Base-by-base conservation (phyloP, 2,797 vertebrate genomes). In the Gallinago stenura region DNA sequence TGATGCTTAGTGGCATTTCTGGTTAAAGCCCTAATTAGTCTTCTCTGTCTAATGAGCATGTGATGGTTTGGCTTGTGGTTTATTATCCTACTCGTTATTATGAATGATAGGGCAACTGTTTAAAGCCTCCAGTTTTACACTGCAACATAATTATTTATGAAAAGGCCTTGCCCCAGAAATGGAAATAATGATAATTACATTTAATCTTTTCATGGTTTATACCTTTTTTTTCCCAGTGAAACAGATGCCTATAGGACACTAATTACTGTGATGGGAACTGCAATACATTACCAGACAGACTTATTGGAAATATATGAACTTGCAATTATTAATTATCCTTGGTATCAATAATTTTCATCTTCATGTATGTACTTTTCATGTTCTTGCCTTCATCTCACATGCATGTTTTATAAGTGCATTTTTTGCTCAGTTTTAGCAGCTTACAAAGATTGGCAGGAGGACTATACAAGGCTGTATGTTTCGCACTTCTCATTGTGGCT, bases 171-270 rank as follows among this genome's bases (percentile, higher is more conserved):
- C 84, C 89, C 93, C 45, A 97, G 97, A 97, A 97, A 97, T 97
- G 51, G 84, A 98, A 98, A 98, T 98, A 95, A 97, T 96, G 96
- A 95, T 97, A 97, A 98, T 98, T 97, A 96, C 64, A n/a, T 97
- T 97, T 97, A 98, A 96, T 97, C 86, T 97, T 97, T 96, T 92
- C 78, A 90, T 91, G 81, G 69, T 83, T 96, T 97, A 94, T 88
- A 83, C 93, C 54, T 57, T 87, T 94, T 83, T 94, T 83, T 94
- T 92, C 70, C 12, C 69, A 89, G 83, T 61, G 62, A 97, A 97
- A 95, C 81, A 95, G 92, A 96, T 97, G 95, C 93, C 91, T 95
- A 81, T 81, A 95, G 89, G 83, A 75, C 86, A 65, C 35, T 97
- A 96, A 96, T 97, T 97, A 95, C 65, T 26, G 18, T 78, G 64